Percentiles rank a stretch among this genome's conserved stretches.
Conservation (phyloP, 2,888 invertebrate species). For the Sinohyriopsis cumingii region DNA sequence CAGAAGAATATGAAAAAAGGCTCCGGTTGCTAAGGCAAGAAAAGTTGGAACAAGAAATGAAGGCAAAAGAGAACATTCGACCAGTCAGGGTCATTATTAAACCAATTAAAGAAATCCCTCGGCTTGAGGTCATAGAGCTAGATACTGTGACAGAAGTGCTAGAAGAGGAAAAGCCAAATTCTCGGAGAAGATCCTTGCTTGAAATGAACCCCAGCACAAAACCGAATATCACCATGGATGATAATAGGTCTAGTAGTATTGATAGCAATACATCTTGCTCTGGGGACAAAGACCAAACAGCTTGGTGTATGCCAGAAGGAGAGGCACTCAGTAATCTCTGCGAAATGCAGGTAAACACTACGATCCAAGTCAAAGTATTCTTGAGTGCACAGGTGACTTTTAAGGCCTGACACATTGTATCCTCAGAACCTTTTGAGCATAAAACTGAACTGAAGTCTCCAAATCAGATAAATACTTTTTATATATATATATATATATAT, state of each 20-base stretch:
- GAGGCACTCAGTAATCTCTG: conserved; percentile 18
- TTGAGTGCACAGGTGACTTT: background rate
- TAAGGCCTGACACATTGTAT: too few relatives aligned
- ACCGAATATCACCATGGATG: conserved; percentile 41
- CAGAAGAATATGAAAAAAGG: conserved; percentile 49
- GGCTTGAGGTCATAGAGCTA: conserved; percentile 45
- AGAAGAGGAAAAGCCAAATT: conserved; percentile 20
- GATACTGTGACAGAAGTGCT: conserved; percentile 3
- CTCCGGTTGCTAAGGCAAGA: conserved; percentile 45
- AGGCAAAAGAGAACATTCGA: conserved; percentile 2
- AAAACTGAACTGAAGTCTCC: too few relatives aligned
- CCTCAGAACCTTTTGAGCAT: too few relatives aligned
- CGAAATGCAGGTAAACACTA: conserved; percentile 26
- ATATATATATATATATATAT: too few relatives aligned
- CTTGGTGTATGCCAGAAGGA: conserved; percentile 24
- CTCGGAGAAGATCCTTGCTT: conserved; percentile 44
- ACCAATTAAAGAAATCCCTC: conserved; percentile 23
- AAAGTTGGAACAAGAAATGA: conserved; percentile 14
- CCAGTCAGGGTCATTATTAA: background rate
- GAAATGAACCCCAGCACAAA: conserved; percentile 54
- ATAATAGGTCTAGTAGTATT: conserved; percentile 6
- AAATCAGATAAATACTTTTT: too few relatives aligned
- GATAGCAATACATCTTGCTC: conserved; percentile 6
- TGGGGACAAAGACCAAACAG: conserved; percentile 13
- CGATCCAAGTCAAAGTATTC: conserved; percentile 3